Percentiles rank a stretch among this genome's conserved stretches.
These are phyloP conservation scores for Gadopsis bispinosus DNA, from an alignment of 2,797 vertebrate species.

Conservation along the genomic window DNA sequence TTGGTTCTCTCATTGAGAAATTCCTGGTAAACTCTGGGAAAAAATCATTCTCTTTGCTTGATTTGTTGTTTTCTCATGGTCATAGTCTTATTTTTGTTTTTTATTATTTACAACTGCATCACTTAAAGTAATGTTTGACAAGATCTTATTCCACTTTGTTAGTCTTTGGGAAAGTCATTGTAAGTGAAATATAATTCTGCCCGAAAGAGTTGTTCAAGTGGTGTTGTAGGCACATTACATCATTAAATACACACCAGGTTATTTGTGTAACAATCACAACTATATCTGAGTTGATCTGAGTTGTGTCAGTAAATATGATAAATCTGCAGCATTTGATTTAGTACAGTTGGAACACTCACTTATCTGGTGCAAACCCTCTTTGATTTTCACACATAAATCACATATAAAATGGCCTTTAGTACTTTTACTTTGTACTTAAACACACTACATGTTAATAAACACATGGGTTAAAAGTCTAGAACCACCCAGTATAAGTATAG, in stretches of 20 bases:
- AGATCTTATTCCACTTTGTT: neutral
- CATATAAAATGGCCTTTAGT: neutral
- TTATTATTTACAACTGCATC: neutral
- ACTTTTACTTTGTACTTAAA: neutral
- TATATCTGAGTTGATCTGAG: neutral
- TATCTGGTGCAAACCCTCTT: neutral
- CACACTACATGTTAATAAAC: slow-evolving; percentile 32
- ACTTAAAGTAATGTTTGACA: neutral
- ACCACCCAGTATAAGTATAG: slow-evolving; percentile 29
- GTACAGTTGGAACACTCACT: neutral
- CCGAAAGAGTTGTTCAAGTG: neutral
- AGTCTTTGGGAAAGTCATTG: neutral
- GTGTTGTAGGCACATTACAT: neutral
- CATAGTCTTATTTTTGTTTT: too few species aligned
- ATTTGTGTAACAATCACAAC: neutral
- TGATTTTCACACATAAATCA: neutral
- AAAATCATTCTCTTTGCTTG: too few species aligned
- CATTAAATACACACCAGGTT: too few species aligned
- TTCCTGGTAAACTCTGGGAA: too few species aligned
- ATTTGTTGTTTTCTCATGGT: too few species aligned
- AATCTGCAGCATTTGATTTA: neutral
- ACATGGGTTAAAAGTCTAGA: slow-evolving; percentile 4
- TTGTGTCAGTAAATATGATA: neutral
- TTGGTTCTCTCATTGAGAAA: too few species aligned
- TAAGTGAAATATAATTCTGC: neutral